Percentiles rank a stretch among this genome's conserved stretches.
Evolutionary conservation across 2,888 invertebrate species (phyloP).

Genomic region (Lepidochrysops patricia): DNA sequence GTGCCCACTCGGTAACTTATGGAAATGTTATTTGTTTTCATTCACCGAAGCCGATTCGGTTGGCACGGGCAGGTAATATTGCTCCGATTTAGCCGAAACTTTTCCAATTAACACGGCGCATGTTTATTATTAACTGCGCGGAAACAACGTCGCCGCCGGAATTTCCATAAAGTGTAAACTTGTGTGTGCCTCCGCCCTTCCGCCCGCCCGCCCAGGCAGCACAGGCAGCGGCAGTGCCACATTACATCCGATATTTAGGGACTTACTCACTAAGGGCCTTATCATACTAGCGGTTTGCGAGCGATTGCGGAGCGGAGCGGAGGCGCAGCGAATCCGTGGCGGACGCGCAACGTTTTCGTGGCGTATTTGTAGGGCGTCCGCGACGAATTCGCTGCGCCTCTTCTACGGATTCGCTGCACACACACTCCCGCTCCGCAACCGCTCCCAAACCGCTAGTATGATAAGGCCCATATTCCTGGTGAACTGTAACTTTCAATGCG

Average conservation of each 20-base stretch:
- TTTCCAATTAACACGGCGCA: conserved; percentile 23
- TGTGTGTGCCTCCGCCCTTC: conserved; percentile 19
- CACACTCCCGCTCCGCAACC: too few species aligned
- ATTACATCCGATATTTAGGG: conserved; percentile 33
- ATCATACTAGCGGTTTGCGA: too few species aligned
- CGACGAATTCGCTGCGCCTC: too few species aligned
- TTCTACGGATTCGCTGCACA: too few species aligned
- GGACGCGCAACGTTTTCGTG: too few species aligned
- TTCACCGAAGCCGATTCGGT: not conserved
- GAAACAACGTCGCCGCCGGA: conserved; percentile 24
- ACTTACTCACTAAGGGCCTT: too few species aligned
- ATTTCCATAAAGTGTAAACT: conserved; percentile 23
- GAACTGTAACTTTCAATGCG: conserved; percentile 45
- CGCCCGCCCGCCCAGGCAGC: not conserved
- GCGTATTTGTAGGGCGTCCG: too few species aligned
- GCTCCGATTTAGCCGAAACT: conserved; percentile 22
- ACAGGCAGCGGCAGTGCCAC: conserved; percentile 25
- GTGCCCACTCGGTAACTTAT: not conserved
- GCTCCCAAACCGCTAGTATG: conserved; percentile 33
- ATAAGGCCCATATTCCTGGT: conserved; percentile 42
- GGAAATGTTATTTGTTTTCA: not conserved
- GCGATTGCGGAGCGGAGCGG: too few species aligned
- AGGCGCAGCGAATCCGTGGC: too few species aligned
- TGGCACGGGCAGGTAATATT: not conserved
- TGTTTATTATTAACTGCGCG: conserved; percentile 22